Evolutionary conservation across 2,797 vertebrate species (phyloP).

Genomic region (Gymnothorax reevesii): DNA sequence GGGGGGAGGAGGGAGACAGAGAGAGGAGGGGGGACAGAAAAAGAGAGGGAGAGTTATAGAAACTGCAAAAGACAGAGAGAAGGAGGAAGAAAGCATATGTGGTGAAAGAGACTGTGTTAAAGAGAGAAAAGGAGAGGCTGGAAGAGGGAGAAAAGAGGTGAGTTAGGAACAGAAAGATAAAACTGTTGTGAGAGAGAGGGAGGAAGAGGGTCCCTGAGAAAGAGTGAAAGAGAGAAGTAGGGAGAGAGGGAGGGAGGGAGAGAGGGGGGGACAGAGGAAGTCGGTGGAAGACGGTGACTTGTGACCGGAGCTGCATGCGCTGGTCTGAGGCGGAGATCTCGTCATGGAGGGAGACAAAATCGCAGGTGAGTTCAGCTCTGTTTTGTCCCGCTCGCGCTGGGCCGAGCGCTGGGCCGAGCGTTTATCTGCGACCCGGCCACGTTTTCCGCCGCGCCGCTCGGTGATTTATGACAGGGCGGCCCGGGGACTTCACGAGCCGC

Average conservation of each 20-base stretch:
- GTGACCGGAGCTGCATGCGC: conserved; percentile 70
- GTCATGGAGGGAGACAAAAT: conserved; percentile 81
- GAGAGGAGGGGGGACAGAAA: conserved; percentile 33
- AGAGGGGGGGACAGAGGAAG: conserved; percentile 42
- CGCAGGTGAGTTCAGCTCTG: conserved; percentile 69
- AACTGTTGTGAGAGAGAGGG: conserved; percentile 41
- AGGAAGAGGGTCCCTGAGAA: conserved; percentile 41
- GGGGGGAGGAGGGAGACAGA: conserved; percentile 40
- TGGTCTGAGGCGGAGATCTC: conserved; percentile 67
- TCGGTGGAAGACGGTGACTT: conserved; percentile 34
- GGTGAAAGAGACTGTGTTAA: conserved; percentile 44
- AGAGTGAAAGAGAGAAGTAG: conserved; percentile 25
- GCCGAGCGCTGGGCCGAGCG: not conserved
- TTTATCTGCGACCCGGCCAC: too few relatives aligned
- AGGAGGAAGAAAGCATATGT: conserved; percentile 12
- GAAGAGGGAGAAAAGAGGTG: conserved; percentile 36
- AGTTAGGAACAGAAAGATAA: conserved; percentile 28
- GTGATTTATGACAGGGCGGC: not conserved
- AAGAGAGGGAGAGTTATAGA: conserved; percentile 46
- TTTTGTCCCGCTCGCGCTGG: not conserved
- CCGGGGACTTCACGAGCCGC: not conserved
- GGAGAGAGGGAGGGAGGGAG: conserved; percentile 33
- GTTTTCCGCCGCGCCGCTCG: not conserved
- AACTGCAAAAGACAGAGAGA: conserved; percentile 31
- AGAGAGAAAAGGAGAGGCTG: conserved; percentile 31